Base-by-base conservation (phyloP, 2,888 invertebrate species). In the Dione vanillae region DNA sequence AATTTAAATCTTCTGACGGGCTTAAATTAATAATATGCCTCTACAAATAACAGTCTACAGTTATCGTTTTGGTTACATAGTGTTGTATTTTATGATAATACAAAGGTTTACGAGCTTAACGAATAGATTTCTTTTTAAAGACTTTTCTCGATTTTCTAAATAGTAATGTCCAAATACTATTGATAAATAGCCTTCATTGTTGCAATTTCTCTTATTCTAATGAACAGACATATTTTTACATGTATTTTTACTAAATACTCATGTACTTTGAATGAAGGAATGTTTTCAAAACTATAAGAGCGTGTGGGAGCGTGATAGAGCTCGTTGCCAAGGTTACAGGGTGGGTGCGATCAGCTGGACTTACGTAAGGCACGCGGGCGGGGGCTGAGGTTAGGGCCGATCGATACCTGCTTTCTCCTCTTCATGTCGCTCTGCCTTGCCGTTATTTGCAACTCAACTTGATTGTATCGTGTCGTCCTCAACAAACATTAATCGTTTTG, bases 301-400 rank as follows among this genome's bases (percentile, higher is more conserved):
- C 81, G 85, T 85, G 86, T 88, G 86, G 88, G n/a, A n/a, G n/a
- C n/a, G n/a, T n/a, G n/a, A 84, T 82, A 83, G 84, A 83, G 85
- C 85, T 84, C 85, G 91, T 91, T 88, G 86, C 84, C 91, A 91
- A 92, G 91, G 92, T 91, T 92, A 91, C 91, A 79, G 89, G 90
- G 89, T 86, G 88, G 91, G 89, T 87, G 88, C 87, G 91, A 92
- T 92, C 92, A 92, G 92, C 92, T 92, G 92, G 89, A 85, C 88
- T 92, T 92, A 92, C 89, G 91, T 92, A 92, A 92, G 89, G 90
- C 86, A 82, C 81, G 83, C 82, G 83, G 85, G 69, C 69, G 67
- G 83, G 81, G 78, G 82, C 75, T 82, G 84, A 80, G 83, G 85
- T 79, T 88, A 90, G 91, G 91, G 90, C 85, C 87, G 92, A 91